Conservation (phyloP, 2,888 invertebrate genomes). For the Meandrusa payeni region DNA sequence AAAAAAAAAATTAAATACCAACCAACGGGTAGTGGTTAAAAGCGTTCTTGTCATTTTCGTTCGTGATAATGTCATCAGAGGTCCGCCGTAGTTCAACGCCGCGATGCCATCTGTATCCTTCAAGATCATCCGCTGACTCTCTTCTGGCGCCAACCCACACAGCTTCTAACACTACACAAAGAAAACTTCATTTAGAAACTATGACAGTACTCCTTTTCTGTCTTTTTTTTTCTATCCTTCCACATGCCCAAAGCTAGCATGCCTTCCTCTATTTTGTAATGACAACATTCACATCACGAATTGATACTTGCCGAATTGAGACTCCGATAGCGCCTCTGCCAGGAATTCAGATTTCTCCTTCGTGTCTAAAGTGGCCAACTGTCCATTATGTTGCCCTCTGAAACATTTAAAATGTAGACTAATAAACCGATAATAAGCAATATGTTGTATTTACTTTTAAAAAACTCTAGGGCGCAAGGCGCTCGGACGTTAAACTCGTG, state of each 20-base stretch:
- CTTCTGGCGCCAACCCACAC: slow-evolving; percentile 68
- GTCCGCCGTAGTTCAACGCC: slow-evolving; percentile 60
- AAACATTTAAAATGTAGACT: no score
- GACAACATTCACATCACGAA: no score
- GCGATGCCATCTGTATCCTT: slow-evolving; percentile 60
- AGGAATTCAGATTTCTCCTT: slow-evolving; percentile 68
- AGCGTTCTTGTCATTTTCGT: slow-evolving; percentile 40
- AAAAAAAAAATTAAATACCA: no score
- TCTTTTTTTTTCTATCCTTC: no score
- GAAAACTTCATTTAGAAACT: no score
- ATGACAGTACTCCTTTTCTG: no score
- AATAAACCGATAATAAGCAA: no score
- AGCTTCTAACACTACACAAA: slow-evolving; percentile 55
- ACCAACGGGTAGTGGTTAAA: slow-evolving; percentile 55
- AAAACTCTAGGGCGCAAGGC: no score
- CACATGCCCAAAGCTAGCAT: no score
- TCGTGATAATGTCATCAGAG: slow-evolving; percentile 49
- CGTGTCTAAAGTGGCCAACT: slow-evolving; percentile 63
- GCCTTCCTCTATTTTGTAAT: no score
- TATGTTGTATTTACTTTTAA: no score
- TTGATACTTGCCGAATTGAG: slow-evolving; percentile 65
- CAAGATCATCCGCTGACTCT: slow-evolving; percentile 54
- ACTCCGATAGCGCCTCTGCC: slow-evolving; percentile 71
- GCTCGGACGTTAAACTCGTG: no score
- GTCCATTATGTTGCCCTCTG: slow-evolving; percentile 65